These are phyloP conservation scores for Heliangelus exortis DNA, from an alignment of 2,797 vertebrate species.

Conservation along the genomic window DNA sequence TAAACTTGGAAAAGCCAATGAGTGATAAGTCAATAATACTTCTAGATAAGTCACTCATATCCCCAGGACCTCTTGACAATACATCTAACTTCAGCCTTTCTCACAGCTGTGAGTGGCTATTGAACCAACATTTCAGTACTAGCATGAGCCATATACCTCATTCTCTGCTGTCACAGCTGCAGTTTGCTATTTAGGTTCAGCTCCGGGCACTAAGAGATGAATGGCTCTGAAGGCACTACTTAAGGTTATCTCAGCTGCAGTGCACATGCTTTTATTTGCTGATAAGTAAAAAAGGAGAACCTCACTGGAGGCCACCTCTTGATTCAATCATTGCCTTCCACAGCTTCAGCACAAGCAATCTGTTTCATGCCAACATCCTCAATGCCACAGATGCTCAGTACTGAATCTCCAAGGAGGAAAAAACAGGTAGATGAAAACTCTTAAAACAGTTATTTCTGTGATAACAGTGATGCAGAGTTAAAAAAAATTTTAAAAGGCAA, in stretches of 20 bases:
- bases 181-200: neutral
- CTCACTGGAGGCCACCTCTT: neutral
- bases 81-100: neutral
- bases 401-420: neutral
- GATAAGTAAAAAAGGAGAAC: neutral
- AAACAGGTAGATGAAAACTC: neutral
- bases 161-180: neutral
- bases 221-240: constrained; percentile 6
- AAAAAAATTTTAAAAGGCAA: neutral
- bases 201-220: neutral
- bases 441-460: neutral
- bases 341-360: neutral
- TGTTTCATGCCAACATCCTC: neutral
- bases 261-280: neutral
- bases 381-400: neutral
- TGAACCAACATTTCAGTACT: neutral
- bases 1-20: neutral
- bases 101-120: neutral
- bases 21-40: neutral
- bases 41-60: neutral
- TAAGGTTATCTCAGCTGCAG: constrained; percentile 18
- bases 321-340: neutral
- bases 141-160: neutral
- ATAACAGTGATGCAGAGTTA: neutral
- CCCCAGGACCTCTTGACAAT: neutral